Evolutionary conservation across 2,888 invertebrate species (phyloP), one percentile per base, ranked within the genome.

Genomic region (Seira sanloemensis): DNA sequence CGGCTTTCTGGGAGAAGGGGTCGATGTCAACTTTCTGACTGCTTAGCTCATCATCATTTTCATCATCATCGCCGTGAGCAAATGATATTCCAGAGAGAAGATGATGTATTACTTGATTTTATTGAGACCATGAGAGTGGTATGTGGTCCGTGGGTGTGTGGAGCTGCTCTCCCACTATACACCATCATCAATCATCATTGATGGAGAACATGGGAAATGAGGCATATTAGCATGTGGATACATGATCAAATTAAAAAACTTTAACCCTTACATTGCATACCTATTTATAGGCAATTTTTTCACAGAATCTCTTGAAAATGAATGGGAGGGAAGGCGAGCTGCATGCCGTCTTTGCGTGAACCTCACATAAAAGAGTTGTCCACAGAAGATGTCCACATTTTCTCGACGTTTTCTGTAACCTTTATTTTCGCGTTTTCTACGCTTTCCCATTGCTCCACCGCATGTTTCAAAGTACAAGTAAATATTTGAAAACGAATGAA

Each of bases 331-430:
- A 50, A 24, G 19, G 23, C n/a, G 16, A 50, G 50, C 16, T 50
- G 16, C 81, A 81, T 75, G 81, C 75, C 19, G 46, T 75, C 75
- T 75, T 69, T 75, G 81, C 81, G 81, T 81, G 81, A 81, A 75
- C 37, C 81, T 67, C 73, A 67, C 67, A 73, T 50, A 37, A 26
- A 69, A 50, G 50, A 50, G 50, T 50, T 50, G 50, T 12, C n/a
- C 50, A n/a, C n/a, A n/a, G n/a, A n/a, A n/a, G n/a, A n/a, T n/a
- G n/a, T n/a, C n/a, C n/a, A n/a, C 50, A 50, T 50, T 50, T n/a
- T 50, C 50, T 50, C 50, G 12, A 2, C 50, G 12, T 50, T 50
- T 18, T 7, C n/a, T 50, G 50, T n/a, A 50, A n/a, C 50, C n/a
- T 50, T 2, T 50, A 50, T 50, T 50, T 50, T 50, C n/a, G 50